phyloP scores from a whole-genome alignment of 2,797 vertebrate genomes.

The Sebastiscus albofasciatus region DNA sequence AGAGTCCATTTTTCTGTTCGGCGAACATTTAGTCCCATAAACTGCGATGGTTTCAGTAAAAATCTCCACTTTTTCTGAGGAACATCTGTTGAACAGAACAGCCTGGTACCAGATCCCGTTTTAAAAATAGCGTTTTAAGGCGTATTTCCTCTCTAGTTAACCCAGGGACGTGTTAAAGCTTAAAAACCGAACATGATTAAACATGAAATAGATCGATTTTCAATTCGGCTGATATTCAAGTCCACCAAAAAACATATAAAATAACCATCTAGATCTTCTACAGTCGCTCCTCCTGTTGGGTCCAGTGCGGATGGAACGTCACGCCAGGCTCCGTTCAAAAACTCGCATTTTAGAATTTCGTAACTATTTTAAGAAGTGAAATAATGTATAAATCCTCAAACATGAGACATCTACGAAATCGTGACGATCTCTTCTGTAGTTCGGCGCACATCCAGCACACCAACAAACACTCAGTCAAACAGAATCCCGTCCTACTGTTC shows the following conservation, averaged over 20 bases:
- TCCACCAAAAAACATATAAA: no score
- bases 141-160: no score
- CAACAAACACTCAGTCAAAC: background rate
- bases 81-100: background rate
- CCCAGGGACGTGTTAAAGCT: no score
- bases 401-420: rapidly evolving
- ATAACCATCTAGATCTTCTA: background rate
- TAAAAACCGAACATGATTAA: no score
- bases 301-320: background rate
- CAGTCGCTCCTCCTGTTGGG: no score
- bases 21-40: background rate
- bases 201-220: no score
- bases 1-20: background rate
- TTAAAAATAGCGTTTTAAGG: no score
- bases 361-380: background rate
- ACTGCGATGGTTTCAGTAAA: background rate
- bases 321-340: background rate
- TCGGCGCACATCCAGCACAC: background rate
- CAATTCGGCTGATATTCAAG: no score
- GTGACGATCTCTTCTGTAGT: background rate
- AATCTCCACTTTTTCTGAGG: background rate
- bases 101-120: no score
- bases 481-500: background rate
- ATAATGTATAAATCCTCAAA: background rate
- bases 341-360: background rate